Conservation (phyloP, 2,888 invertebrate genomes). For the Sphaerophoria taeniata region DNA sequence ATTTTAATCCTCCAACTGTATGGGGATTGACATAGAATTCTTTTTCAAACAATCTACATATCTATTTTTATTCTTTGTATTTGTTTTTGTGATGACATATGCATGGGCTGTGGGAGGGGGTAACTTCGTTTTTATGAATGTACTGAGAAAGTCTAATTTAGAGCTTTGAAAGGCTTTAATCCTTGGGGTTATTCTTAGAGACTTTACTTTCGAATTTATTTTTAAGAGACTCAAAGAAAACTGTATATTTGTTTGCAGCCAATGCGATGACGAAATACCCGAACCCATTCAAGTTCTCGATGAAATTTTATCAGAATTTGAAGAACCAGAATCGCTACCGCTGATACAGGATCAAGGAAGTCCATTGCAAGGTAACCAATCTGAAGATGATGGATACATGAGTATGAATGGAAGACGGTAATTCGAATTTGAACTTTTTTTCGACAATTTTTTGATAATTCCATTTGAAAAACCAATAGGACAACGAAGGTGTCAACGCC, state of each 20-base stretch:
- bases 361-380: conserved; percentile 92
- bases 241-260: conserved; percentile 13
- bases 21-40: conserved; percentile 49
- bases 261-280: conserved; percentile 91
- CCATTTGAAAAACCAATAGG: conserved; percentile 10
- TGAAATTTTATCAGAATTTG: conserved; percentile 95
- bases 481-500: conserved; percentile 62
- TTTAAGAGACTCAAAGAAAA: neutral
- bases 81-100: conserved; percentile 22
- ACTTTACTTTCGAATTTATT: neutral
- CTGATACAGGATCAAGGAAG: conserved; percentile 85
- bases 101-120: neutral
- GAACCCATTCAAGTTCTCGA: conserved; percentile 94
- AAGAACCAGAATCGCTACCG: conserved; percentile 85
- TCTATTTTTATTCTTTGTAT: conserved; percentile 29
- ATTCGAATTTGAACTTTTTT: neutral
- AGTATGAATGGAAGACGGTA: conserved; percentile 94
- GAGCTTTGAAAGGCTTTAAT: neutral
- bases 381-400: conserved; percentile 96
- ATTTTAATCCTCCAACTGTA: conserved; percentile 42
- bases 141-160: conserved; percentile 3
- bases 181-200: neutral
- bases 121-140: neutral
- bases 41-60: conserved; percentile 31
- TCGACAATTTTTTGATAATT: neutral